These are phyloP conservation scores for Aphidoletes aphidimyza DNA, from an alignment of 2,888 invertebrate species.

Conservation along the genomic window DNA sequence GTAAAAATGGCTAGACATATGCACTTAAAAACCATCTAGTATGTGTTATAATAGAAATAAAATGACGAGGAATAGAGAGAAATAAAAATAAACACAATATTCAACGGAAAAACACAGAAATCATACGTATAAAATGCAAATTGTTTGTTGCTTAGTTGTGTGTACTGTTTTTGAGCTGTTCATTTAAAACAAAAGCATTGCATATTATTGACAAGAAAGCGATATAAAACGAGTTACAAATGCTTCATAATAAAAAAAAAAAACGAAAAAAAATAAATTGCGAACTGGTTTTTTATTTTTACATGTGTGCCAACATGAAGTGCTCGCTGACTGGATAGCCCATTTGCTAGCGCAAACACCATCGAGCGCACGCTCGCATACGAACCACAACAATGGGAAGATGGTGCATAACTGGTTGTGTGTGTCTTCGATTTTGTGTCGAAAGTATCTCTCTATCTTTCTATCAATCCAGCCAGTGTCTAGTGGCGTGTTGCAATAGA, in stretches of 20 bases:
- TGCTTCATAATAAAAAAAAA: background rate
- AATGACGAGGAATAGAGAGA: background rate
- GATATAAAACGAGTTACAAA: background rate
- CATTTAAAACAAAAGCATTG: background rate
- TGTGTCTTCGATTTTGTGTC: background rate
- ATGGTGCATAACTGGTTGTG: background rate
- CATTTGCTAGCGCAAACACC: too few relatives aligned
- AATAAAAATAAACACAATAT: background rate
- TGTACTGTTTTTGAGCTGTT: background rate
- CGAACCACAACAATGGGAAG: background rate
- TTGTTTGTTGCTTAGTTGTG: background rate
- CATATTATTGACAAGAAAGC: background rate
- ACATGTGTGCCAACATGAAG: slow-evolving; percentile 7
- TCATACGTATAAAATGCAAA: background rate
- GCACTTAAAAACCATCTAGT: too few relatives aligned
- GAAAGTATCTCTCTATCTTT: too few relatives aligned
- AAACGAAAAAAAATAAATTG: too few relatives aligned
- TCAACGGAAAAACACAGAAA: background rate
- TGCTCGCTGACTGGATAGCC: too few relatives aligned
- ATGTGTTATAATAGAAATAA: background rate
- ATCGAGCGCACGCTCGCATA: too few relatives aligned
- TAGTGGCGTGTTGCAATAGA: too few relatives aligned
- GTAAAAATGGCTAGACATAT: too few relatives aligned
- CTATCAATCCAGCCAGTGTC: too few relatives aligned
- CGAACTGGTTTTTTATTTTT: slow-evolving; percentile 17